Evolutionary conservation across 2,797 vertebrate genomes (phyloP), one percentile per base, ranked within the genome.

Genomic region (Falco biarmicus): DNA sequence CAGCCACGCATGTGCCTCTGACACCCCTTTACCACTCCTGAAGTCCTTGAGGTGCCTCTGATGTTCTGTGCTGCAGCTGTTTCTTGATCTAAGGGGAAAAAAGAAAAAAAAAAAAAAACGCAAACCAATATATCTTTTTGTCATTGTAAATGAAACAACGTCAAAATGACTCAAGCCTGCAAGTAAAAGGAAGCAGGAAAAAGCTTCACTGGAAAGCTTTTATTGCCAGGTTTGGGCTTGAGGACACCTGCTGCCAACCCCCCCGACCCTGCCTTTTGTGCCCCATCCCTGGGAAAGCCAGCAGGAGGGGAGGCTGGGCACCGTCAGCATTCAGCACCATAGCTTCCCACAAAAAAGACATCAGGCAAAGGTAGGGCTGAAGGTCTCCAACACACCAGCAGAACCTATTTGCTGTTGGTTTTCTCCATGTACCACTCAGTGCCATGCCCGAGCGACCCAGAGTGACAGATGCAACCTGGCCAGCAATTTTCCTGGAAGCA

Each of bases 201-300:
- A 39, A 39, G 10, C 37, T 39, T 39, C 37, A 26, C 22, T 75
- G 57, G 32, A 75, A 84, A 64, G 1, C 3, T 39, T 54, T 31
- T 5, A 10, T 4, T 18, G 29, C 34, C 78, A 75, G 19, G 43
- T 8, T 61, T 18, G 51, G 50, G 51, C n/a, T 45, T 29, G 28
- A 66, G 34, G 29, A 22, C 9, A 9, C 11, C 26, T 28, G 6
- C 32, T 59, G 43, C 59, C 54, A 14, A 15, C 22, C 3, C 14
- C 0, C 10, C 34, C n/a, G 1, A 0, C 41, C 41, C 41, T 0
- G 3, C 57, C 57, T 12, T 39, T 43, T 29, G 17, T n/a, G n/a
- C 28, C 29, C 69, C 66, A 50, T 10, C 32, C 61, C 50, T 37
- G 34, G 15, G 48, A 54, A 45, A 61, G 22, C 25, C 70, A 56